These are phyloP conservation scores for Phycodurus eques DNA, from an alignment of 2,113 vertebrate species.

Conservation along the genomic window DNA sequence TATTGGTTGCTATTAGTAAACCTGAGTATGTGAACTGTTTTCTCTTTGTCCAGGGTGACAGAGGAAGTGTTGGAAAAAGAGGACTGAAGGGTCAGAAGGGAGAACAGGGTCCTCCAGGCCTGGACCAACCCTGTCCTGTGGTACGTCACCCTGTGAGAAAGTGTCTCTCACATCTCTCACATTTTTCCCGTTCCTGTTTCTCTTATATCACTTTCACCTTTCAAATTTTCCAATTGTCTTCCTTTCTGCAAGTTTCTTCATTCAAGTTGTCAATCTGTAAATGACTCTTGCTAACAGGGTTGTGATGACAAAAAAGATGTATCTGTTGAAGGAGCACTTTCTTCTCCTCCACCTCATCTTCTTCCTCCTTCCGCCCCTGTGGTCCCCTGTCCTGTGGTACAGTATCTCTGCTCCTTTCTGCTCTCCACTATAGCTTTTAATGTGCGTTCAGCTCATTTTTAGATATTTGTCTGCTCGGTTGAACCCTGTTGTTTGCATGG, in stretches of 20 bases:
- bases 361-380: constrained; percentile 65
- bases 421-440: constrained; percentile 19
- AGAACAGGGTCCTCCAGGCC: constrained; percentile 90
- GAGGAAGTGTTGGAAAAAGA: constrained; percentile 84
- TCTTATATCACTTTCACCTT: neutral
- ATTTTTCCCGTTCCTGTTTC: neutral
- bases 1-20: neutral
- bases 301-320: constrained; percentile 64
- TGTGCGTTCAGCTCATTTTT: neutral
- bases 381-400: constrained; percentile 81
- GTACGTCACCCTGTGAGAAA: constrained; percentile 65
- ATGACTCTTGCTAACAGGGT: constrained; percentile 62
- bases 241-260: constrained; percentile 24
- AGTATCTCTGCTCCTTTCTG: constrained; percentile 59
- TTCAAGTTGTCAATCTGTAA: constrained; percentile 46
- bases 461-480: neutral
- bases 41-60: constrained; percentile 78
- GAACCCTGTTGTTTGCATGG: constrained; percentile 1
- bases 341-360: constrained; percentile 55
- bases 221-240: constrained; percentile 3
- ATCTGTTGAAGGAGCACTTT: constrained; percentile 65
- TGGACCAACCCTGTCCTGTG: constrained; percentile 97
- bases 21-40: neutral
- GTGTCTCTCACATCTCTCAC: neutral
- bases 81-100: constrained; percentile 94